Base-by-base conservation (phyloP, 1,140 invertebrate genomes). In the Brachionus calyciflorus region DNA sequence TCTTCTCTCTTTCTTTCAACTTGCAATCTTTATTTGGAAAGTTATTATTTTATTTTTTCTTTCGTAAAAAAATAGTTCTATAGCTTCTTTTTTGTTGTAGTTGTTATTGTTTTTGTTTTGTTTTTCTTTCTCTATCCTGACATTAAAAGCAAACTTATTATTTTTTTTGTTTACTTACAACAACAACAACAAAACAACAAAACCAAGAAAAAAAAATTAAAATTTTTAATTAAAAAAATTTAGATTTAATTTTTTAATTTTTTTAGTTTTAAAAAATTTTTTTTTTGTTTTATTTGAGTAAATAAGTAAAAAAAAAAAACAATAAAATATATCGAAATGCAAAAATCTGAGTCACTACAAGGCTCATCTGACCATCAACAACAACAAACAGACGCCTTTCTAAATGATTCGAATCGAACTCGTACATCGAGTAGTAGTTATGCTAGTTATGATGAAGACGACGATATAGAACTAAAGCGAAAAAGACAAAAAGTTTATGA, bases 71-170 rank as follows among this genome's bases (percentile, higher is more conserved):
- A n/a, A n/a, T n/a, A n/a, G n/a, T 55, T 55, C 51, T 28, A 28
- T 17, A 48, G 14, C 14, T 14, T 48, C 9, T 53, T 53, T 53
- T 24, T 53, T 21, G 49, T 21, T 24, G 17, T 30, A 17, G 24
- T 60, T 60, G 55, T 60, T 60, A 33, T 60, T 60, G 26, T 60
- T 60, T 60, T 60, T 17, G n/a, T 53, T 75, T 53, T 12, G 28
- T 75, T 75, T 75, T 75, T 28, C 21, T 21, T 75, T 49, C 30
- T 21, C 65, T 53, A 40, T 40, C 49, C 46, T 53, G 48, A 53
- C 44, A 48, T 49, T 33, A 75, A 48, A 75, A 75, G 51, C 69
- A 75, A 75, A 75, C 48, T 49, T 51, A 40, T 30, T 49, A 30
- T 75, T 17, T 33, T n/a, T 53, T 49, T 75, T 48, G 14, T 49